phyloP scores from a whole-genome alignment of 2,797 vertebrate species.

The Carduelis carduelis region DNA sequence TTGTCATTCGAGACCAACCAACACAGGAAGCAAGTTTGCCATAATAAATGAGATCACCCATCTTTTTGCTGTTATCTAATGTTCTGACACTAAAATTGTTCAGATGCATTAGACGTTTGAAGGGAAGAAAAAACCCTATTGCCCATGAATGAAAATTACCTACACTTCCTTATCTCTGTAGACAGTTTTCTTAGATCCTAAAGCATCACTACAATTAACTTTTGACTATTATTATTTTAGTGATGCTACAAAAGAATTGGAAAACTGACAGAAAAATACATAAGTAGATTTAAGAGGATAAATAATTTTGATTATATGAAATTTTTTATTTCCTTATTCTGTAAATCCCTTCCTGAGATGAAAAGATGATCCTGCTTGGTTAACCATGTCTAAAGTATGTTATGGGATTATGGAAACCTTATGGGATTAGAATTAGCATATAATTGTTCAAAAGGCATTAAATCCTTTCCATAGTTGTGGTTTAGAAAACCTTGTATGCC shows the following conservation, averaged over 20 bases:
- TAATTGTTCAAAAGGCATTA: constrained; percentile 14
- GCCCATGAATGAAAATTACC: not conserved
- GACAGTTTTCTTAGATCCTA: not conserved
- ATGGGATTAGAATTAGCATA: constrained; percentile 49
- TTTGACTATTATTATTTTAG: not conserved
- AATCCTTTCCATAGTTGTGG: constrained; percentile 3
- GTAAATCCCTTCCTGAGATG: not conserved
- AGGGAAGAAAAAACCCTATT: not conserved
- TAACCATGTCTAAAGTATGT: constrained; percentile 14
- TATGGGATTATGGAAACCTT: not conserved
- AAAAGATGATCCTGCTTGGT: not conserved
- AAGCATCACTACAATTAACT: not conserved
- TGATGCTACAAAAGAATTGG: not conserved
- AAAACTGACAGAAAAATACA: not conserved
- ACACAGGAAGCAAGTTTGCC: not conserved
- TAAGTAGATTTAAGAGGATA: not conserved
- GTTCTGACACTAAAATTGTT: not conserved
- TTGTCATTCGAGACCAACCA: not conserved
- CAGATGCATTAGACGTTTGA: not conserved
- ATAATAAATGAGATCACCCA: not conserved
- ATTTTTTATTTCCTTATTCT: not conserved
- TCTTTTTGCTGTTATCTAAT: not conserved
- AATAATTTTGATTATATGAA: not conserved
- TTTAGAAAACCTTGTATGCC: not conserved
- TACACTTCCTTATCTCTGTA: not conserved